Evolutionary conservation across 2,113 vertebrate genomes (phyloP).

Genomic region (Malurus elegans): DNA sequence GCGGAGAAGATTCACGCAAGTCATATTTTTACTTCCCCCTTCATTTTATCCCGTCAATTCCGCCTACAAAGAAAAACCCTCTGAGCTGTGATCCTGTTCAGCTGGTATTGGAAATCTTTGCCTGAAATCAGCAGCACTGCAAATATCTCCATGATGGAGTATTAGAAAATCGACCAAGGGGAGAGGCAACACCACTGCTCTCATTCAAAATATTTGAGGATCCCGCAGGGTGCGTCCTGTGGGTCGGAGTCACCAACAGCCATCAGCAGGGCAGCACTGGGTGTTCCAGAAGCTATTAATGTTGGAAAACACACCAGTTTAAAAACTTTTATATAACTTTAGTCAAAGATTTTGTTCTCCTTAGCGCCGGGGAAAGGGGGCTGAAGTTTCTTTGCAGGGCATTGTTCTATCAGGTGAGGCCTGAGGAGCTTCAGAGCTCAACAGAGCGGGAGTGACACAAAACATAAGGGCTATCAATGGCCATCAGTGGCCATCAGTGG

Average conservation of each 20-base stretch:
- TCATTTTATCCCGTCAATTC: background rate
- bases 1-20: background rate
- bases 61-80: background rate
- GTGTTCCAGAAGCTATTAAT: background rate
- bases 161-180: background rate
- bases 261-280: background rate
- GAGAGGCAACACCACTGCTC: background rate
- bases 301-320: too few relatives aligned
- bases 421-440: too few relatives aligned
- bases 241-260: background rate
- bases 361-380: too few relatives aligned
- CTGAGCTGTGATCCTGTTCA: background rate
- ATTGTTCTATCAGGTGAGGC: too few relatives aligned
- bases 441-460: too few relatives aligned
- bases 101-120: background rate
- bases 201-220: background rate
- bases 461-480: too few relatives aligned
- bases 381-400: too few relatives aligned
- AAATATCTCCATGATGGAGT: background rate
- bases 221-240: background rate
- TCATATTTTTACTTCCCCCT: background rate
- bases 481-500: too few relatives aligned
- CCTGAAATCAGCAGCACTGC: background rate
- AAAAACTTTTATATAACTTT: too few relatives aligned
- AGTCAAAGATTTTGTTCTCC: too few relatives aligned